These are phyloP conservation scores for Goniozus legneri DNA, from an alignment of 1,140 invertebrate species.

Conservation along the genomic window DNA sequence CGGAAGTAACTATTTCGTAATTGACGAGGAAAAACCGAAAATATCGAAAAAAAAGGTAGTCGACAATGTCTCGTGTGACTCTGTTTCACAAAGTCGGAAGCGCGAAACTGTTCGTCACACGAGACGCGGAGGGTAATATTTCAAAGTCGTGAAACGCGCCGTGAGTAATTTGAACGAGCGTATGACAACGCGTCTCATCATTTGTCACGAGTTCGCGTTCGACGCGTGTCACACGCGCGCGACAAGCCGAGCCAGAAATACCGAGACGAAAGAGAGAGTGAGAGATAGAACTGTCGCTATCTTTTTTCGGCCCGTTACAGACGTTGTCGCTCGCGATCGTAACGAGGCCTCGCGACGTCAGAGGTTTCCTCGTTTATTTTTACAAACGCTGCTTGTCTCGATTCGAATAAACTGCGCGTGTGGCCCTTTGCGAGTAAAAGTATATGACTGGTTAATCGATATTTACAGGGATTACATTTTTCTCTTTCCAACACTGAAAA, in stretches of 20 bases:
- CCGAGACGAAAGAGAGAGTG: no score
- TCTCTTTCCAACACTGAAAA: no score
- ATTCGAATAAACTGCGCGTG: no score
- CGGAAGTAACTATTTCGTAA: no score
- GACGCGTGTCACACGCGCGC: neutral
- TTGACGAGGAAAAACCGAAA: no score
- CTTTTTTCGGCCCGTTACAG: no score
- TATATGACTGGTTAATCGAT: no score
- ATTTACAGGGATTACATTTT: no score
- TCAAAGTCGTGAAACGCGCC: constrained; percentile 32
- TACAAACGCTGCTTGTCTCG: neutral
- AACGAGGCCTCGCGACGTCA: constrained; percentile 19
- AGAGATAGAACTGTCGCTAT: no score
- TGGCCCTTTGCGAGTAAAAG: no score
- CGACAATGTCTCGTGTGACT: no score
- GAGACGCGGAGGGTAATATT: constrained; percentile 39
- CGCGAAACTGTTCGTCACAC: neutral
- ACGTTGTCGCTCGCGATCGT: constrained; percentile 6
- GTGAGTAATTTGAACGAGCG: constrained; percentile 52
- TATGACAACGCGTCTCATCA: constrained; percentile 52
- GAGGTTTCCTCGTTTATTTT: constrained; percentile 15
- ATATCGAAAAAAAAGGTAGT: no score
- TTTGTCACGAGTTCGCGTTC: constrained; percentile 47
- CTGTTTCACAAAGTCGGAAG: neutral
- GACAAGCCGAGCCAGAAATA: constrained; percentile 14